Conservation (phyloP, 2,113 vertebrate genomes). For the Hippocampus zosterae region DNA sequence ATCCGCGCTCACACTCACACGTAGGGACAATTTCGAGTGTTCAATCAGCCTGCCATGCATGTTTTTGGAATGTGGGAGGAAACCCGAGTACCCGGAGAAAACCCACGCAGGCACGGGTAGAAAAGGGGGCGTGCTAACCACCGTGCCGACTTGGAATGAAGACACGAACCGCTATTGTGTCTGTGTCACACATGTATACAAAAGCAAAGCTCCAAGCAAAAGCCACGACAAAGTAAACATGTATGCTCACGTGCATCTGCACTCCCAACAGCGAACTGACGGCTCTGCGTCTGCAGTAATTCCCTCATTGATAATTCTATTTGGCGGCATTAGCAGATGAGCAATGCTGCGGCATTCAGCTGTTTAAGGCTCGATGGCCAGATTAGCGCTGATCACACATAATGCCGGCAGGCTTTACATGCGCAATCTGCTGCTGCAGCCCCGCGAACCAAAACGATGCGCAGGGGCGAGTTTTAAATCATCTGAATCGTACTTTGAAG, state of each 20-base stretch:
- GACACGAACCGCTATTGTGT: background rate
- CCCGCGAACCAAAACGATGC: slow-evolving; percentile 26
- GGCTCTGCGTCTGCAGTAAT: slow-evolving; percentile 40
- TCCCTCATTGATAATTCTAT: slow-evolving; percentile 52
- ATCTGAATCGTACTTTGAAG: slow-evolving; percentile 25
- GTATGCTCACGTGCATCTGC: slow-evolving; percentile 1
- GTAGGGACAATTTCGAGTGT: no score
- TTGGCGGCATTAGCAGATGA: slow-evolving; percentile 53
- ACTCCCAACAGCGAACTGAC: slow-evolving; percentile 14
- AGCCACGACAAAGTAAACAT: slow-evolving; percentile 1
- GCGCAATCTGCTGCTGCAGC: slow-evolving; percentile 42
- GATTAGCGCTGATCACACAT: slow-evolving; percentile 60
- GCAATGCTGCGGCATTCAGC: slow-evolving; percentile 41
- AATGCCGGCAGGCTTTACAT: slow-evolving; percentile 54
- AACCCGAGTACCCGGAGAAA: no score
- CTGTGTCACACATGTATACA: background rate
- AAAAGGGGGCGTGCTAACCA: no score
- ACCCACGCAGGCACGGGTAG: no score
- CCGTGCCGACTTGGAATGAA: no score
- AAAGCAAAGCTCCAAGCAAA: background rate
- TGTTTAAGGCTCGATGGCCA: slow-evolving; percentile 50
- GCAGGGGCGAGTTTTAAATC: slow-evolving; percentile 3
- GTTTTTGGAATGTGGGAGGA: no score
- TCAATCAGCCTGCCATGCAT: no score
- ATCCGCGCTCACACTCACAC: no score